Evolutionary conservation across 2,888 invertebrate species (phyloP), one percentile per base, ranked within the genome.

Genomic region (Azorinus chamasolen): DNA sequence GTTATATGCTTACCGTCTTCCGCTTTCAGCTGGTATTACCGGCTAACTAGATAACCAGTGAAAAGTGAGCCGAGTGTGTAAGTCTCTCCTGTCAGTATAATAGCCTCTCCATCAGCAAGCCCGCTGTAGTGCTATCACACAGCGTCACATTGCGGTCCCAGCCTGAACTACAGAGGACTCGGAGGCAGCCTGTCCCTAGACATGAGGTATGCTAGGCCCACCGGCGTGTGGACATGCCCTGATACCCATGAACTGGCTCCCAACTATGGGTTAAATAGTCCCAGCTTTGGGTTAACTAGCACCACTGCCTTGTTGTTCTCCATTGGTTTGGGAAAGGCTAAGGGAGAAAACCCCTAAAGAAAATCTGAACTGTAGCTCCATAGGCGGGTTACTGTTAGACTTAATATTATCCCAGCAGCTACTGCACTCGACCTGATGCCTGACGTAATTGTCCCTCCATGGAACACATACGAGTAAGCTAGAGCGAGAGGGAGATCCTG

Each of bases 11-110:
- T 64, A 25, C 48, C 55, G 45, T 39, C 66, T 66, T 37, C 41
- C 48, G 58, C 58, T 66, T 66, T 55, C 58, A 66, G 66, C 54
- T 32, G 27, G 20, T 24, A 24, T 58, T 32, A 1, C 59, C 41
- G 58, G 59, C 41, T 68, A 68, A 51, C 59, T 22, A n/a, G n/a
- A 12, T 32, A 39, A 32, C 43, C 32, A 32, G 68, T 46, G 41
- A 64, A 70, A 58, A 70, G 61, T 32, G 24, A 72, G 68, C 53
- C 32, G 63, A 72, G 24, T 70, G 64, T 18, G 58, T 65, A 70
- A 76, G 65, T 43, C 65, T 70, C 55, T 51, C 59, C 65, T 76
- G 65, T 59, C 70, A 76, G 70, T 71, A 76, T 39, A n/a, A 74
- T 45, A 61, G 71, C 61, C 66, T 57, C 61, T 71, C 63, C 27